phyloP scores from a whole-genome alignment of 92 coral and sea anemone genomes.

The Heliopora coerulea region DNA sequence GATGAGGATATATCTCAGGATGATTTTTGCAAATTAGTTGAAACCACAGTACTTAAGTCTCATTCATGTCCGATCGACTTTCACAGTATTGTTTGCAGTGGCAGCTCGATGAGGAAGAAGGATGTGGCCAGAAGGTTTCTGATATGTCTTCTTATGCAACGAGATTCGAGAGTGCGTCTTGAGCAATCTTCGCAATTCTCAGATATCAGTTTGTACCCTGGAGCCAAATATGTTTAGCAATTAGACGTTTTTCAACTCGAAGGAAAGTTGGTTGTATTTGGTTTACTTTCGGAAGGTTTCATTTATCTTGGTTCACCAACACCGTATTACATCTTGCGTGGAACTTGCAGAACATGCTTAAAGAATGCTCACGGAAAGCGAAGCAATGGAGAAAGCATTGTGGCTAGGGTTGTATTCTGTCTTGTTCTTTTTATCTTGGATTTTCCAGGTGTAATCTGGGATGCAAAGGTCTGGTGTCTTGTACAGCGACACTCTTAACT shows the following conservation, averaged over 20 bases:
- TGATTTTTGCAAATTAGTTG: slow-evolving; percentile 11
- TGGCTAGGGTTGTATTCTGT: no score
- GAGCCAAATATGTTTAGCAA: not conserved
- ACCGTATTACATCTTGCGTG: no score
- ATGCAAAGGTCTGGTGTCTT: no score
- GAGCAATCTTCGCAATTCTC: slow-evolving; percentile 1
- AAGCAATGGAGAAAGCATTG: no score
- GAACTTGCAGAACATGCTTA: no score
- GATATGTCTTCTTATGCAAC: slow-evolving; percentile 37
- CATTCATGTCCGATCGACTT: slow-evolving; percentile 5
- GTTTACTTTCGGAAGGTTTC: no score
- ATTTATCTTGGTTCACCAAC: no score
- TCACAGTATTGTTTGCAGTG: not conserved
- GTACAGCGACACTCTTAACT: no score
- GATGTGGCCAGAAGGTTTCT: slow-evolving; percentile 21
- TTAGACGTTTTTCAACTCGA: not conserved
- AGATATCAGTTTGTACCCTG: slow-evolving; percentile 16
- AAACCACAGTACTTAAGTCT: slow-evolving; percentile 3
- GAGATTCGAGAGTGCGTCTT: slow-evolving; percentile 22
- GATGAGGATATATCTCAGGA: slow-evolving; percentile 36
- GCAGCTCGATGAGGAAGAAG: not conserved
- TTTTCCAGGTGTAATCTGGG: no score
- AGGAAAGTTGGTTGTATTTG: not conserved
- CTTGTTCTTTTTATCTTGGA: no score
- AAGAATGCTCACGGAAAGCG: no score